Base-by-base conservation (phyloP, 2,113 vertebrate genomes). In the Micronycteris hirsuta region DNA sequence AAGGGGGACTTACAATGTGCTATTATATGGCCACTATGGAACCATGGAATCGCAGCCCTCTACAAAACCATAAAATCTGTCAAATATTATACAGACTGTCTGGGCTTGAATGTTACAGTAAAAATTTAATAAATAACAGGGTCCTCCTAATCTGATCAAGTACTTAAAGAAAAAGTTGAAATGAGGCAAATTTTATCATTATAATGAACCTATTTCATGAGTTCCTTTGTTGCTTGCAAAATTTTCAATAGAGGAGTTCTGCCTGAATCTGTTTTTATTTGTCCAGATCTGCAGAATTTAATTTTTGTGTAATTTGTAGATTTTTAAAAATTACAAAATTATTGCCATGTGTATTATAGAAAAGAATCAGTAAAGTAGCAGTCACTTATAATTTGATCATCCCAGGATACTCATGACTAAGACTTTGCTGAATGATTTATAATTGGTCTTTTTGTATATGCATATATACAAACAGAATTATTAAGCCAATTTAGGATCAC, bases 41-140 rank as follows among this genome's bases (percentile, higher is more conserved):
- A 73, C 83, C 89, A 96, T 71, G 41, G 71, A 97, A 95, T 95
- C 47, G 2, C 24, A 56, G 89, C 93, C 93, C 89, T 96, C 95
- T 97, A 41, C 24, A 93, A 89, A 94, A 77, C 78, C 70, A 17
- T 52, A 88, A 95, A 94, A 94, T 96, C 82, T 97, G 80, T 89
- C 86, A 83, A 71, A 74, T 78, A 85, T 73, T 94, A 31, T 90
- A 89, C 86, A 91, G 54, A 89, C 11, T 63, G 26, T 28, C 24
- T 9, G 43, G 54, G 12, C 65, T 54, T 70, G 19, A 77, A 63
- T 82, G 38, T 68, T 78, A 77, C 43, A 54, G 54, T 47, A 38
- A 63, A 77, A 84, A 28, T 93, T 58, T 94, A 63, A 56, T 80
- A 93, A 86, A 83, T 43, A 95, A 41, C 13, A 65, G 56, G 15